Evolutionary conservation across 2,113 vertebrate species (phyloP), one percentile per base, ranked within the genome.

Genomic region (Leptobrachium leishanense): DNA sequence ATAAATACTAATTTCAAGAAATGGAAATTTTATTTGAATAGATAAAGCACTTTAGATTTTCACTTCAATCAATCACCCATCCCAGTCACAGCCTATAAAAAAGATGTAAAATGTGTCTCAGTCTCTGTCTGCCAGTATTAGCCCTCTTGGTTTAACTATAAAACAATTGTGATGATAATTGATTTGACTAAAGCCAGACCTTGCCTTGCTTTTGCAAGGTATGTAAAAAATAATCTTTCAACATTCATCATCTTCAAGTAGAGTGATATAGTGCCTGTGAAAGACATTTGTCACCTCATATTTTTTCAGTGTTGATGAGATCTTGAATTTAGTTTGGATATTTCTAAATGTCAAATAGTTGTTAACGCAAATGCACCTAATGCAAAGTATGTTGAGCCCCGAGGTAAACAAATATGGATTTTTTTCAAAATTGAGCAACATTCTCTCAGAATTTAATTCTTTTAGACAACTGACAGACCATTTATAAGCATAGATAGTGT

Each of bases 331-430:
- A 46, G 40, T 75, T 43, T 65, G 43, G 42, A 43, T 65, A 31
- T 75, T 64, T 44, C 31, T 43, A 59, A 75, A 65, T 62, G 55
- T 74, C 72, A 43, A 10, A 43, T 57, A 62, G 40, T 43, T 73
- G 72, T 63, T 74, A 7, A 10, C n/a, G 50, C 59, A 75, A 40
- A 46, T 64, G 42, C 59, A 75, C 44, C 73, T 64, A 65, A 75
- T 65, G 6, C 43, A 75, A 73, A 43, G 73, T 65, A 40, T 65
- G 5, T 62, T 46, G 57, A 31, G 59, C 59, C 43, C 63, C 10
- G 57, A 50, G 59, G 59, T 64, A 64, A 40, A 65, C 73, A 64
- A 43, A 75, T 15, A 59, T 59, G 11, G 55, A 11, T 59, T 12
- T 3, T 5, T 1, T 3, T 2, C 2, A 59, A 11, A 11, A 15